Conservation (phyloP, 1,140 invertebrate species). For the Temnothorax longispinosus region DNA sequence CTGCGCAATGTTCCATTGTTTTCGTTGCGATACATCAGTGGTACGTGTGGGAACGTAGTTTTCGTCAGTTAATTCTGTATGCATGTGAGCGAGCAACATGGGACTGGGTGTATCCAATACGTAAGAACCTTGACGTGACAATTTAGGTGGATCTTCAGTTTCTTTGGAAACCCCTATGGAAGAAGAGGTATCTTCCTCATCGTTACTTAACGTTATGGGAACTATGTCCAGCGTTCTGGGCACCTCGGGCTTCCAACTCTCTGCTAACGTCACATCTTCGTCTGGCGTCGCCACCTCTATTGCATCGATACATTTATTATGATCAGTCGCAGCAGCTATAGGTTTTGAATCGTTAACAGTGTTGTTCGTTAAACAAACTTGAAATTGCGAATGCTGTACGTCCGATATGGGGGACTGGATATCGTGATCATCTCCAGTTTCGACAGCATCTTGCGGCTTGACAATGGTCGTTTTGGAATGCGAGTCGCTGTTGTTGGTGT, state of each 20-base stretch:
- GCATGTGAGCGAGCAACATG: slow-evolving; percentile 87
- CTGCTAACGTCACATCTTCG: slow-evolving; percentile 73
- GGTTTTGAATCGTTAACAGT: slow-evolving; percentile 68
- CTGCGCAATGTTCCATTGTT: slow-evolving; percentile 85
- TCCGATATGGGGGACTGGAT: slow-evolving; percentile 52
- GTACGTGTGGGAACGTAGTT: slow-evolving; percentile 85
- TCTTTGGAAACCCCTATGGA: slow-evolving; percentile 16
- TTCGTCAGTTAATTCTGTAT: slow-evolving; percentile 82
- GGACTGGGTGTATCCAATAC: slow-evolving; percentile 88
- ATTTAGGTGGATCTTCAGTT: slow-evolving; percentile 79
- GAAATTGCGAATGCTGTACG: slow-evolving; percentile 61
- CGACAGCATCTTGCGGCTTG: neutral
- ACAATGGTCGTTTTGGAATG: slow-evolving; percentile 14
- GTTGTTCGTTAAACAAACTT: slow-evolving; percentile 56
- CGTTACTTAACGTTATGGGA: slow-evolving; percentile 78
- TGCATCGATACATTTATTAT: slow-evolving; percentile 76
- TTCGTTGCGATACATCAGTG: slow-evolving; percentile 82
- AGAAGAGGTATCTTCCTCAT: slow-evolving; percentile 38
- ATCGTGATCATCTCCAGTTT: neutral
- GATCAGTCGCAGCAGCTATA: slow-evolving; percentile 72
- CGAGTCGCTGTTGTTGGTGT: slow-evolving; percentile 33
- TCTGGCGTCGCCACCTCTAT: slow-evolving; percentile 65
- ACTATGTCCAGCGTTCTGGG: slow-evolving; percentile 82
- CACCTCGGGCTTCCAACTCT: slow-evolving; percentile 81
- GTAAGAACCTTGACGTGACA: slow-evolving; percentile 88